Evolutionary conservation across 1,140 invertebrate genomes (phyloP).

Genomic region (Sminthurides bifidus): DNA sequence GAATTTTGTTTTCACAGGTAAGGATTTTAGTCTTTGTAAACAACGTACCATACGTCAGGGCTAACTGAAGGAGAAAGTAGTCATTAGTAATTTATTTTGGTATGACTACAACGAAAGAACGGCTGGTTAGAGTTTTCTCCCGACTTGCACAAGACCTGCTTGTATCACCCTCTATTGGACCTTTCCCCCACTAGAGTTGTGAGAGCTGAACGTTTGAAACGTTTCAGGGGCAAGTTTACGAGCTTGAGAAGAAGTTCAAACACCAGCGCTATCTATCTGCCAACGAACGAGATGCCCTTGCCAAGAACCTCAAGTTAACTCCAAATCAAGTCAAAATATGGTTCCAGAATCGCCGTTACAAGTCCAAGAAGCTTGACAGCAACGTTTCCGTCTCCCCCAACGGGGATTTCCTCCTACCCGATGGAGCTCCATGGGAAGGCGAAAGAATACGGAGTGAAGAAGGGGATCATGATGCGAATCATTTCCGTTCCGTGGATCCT

Average conservation of each 20-base stretch:
- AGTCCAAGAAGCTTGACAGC: constrained; percentile 40
- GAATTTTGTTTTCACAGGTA: constrained; percentile 82
- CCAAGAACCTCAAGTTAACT: constrained; percentile 42
- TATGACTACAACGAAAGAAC: neutral
- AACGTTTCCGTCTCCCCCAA: constrained; percentile 2
- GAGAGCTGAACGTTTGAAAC: too few species aligned
- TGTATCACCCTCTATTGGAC: neutral
- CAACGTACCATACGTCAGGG: neutral
- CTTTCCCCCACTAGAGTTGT: neutral
- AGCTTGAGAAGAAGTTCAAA: constrained; percentile 53
- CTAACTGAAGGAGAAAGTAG: neutral
- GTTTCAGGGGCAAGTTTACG: constrained; percentile 60
- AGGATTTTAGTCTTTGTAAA: neutral
- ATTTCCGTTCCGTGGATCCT: too few species aligned
- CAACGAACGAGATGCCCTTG: constrained; percentile 52
- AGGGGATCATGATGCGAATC: neutral
- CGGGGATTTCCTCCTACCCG: neutral
- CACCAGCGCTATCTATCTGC: constrained; percentile 57
- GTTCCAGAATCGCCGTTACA: constrained; percentile 56
- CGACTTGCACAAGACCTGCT: neutral
- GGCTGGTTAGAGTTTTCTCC: neutral
- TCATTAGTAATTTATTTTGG: neutral
- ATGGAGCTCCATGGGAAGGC: neutral
- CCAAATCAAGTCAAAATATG: constrained; percentile 47
- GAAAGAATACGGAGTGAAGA: neutral